Evolutionary conservation across 1,140 invertebrate species (phyloP).

Genomic region (Pogonus chalceus): DNA sequence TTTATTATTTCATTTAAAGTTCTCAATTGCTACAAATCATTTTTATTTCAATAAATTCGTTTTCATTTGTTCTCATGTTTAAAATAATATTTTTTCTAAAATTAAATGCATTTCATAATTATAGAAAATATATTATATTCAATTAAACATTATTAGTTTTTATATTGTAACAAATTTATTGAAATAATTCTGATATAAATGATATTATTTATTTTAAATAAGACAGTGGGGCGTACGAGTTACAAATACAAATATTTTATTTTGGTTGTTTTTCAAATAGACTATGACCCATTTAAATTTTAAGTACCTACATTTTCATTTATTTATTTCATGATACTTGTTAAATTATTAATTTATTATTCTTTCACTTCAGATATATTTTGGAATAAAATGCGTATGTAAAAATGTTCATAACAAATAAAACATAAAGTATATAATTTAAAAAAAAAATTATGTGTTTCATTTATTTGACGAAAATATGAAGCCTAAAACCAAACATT

Average conservation of each 20-base stretch:
- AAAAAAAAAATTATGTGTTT: conserved; percentile 7
- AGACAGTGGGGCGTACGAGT: neutral
- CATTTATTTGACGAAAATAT: too few relatives aligned
- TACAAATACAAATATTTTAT: neutral
- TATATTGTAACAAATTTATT: too few relatives aligned
- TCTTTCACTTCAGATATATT: conserved; percentile 13
- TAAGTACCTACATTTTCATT: conserved; percentile 18
- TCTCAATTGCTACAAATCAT: conserved; percentile 15
- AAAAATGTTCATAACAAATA: conserved; percentile 32
- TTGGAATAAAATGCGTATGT: conserved; percentile 27
- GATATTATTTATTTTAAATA: too few relatives aligned
- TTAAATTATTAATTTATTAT: conserved; percentile 15
- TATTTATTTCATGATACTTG: conserved; percentile 12
- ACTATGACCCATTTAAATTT: neutral
- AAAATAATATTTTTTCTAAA: too few relatives aligned
- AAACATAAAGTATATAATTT: conserved; percentile 17
- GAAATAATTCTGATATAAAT: too few relatives aligned
- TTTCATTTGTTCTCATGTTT: conserved; percentile 21
- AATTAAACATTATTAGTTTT: too few relatives aligned
- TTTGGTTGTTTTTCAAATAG: conserved; percentile 2
- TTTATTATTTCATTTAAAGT: conserved; percentile 23
- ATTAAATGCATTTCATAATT: too few relatives aligned
- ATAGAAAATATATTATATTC: too few relatives aligned
- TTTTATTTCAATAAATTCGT: conserved; percentile 12
- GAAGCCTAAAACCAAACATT: neutral